Evolutionary conservation across 2,113 vertebrate species (phyloP), one percentile per base, ranked within the genome.

Genomic region (Hepsetus odoe): DNA sequence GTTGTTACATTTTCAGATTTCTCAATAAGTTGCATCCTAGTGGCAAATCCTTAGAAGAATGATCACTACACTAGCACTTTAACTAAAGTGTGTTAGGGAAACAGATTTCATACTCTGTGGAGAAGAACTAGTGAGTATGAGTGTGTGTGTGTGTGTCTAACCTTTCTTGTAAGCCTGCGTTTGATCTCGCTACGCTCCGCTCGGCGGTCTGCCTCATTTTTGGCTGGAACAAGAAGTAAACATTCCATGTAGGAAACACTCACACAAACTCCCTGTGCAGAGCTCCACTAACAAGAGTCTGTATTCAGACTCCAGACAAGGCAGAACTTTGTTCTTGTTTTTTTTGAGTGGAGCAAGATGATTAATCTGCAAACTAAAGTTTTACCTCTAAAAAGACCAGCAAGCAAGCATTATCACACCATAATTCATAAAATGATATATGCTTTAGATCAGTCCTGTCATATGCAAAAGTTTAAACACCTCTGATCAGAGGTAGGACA

Each of bases 91-190:
- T n/a, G n/a, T n/a, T n/a, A n/a, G n/a, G n/a, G n/a, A n/a, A n/a
- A n/a, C n/a, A n/a, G 9, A 4, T 38, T 9, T 5, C 9, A 9
- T 38, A 4, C 9, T 9, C 4, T 38, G 35, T 38, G 9, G 35
- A 38, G 4, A 38, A 38, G 44, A 49, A 18, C 2, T 6, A 13
- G 26, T 53, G 35, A 53, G 18, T 32, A 26, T 2, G 26, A 14
- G 10, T 22, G 38, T 49, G 13, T 44, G 56, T 10, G 49, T 20
- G 72, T 38, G 11, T 26, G 14, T 67, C 68, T 46, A 91, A 99
- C 97, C 97, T 99, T 99, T 90, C 96, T 95, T 26, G 97, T 99
- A 77, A 99, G 95, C 62, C 97, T 92, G 35, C 97, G 94, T 82
- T 99, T 99, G 90, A 99, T 98, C 89, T 99, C 98, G 0, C 92